Percentiles rank a stretch among this genome's conserved stretches.
phyloP scores from a whole-genome alignment of 2,797 vertebrate species.

The Harpagifer antarcticus region DNA sequence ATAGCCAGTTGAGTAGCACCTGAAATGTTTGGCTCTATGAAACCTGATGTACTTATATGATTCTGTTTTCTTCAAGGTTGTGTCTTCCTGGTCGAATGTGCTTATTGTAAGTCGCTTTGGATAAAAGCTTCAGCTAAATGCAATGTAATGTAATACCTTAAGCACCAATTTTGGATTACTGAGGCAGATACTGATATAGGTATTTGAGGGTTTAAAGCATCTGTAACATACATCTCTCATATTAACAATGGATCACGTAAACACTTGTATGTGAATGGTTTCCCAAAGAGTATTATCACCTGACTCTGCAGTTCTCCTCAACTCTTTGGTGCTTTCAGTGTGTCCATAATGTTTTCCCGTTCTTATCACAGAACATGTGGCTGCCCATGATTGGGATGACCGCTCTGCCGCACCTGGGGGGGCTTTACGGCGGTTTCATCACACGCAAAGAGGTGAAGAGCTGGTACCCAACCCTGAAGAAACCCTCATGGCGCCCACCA shows the following conservation, averaged over 20 bases:
- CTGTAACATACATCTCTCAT: background rate
- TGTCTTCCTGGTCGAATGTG: no score
- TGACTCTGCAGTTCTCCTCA: background rate
- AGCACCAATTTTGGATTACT: background rate
- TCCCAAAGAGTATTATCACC: background rate
- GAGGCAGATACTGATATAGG: no score
- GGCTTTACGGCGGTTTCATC: conserved; percentile 74
- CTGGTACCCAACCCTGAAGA: conserved; percentile 84
- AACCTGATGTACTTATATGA: no score
- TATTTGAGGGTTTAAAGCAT: background rate
- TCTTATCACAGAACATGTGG: conserved; percentile 75
- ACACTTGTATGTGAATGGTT: background rate
- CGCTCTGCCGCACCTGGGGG: conserved; percentile 84
- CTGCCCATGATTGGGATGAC: conserved; percentile 83
- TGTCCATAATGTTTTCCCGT: background rate
- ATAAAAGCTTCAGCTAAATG: no score
- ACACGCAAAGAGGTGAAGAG: conserved; percentile 83
- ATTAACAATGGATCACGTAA: background rate
- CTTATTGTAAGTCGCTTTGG: no score
- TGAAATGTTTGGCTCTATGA: no score
- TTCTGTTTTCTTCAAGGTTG: no score
- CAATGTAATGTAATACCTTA: no score
- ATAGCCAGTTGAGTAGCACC: no score
- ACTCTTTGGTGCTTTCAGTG: background rate
- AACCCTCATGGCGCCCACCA: conserved; percentile 87